Conservation (phyloP, 35 echinoderm and acorn worm species). For the Diadema setosum region DNA sequence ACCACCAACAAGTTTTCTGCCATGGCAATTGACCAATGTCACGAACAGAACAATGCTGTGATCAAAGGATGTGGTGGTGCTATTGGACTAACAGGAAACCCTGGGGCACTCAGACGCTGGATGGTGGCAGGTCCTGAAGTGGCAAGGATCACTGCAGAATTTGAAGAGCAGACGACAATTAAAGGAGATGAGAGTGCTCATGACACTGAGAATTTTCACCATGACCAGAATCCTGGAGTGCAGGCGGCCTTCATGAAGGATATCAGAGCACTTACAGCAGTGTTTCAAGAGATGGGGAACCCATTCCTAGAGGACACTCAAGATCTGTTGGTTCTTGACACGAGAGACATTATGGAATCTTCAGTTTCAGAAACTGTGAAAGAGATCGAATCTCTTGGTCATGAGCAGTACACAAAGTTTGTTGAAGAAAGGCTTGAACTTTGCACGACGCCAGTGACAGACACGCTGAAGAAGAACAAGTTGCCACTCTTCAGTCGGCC, state of each 20-base stretch:
- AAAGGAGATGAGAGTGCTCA: no score
- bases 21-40: slow-evolving; percentile 1
- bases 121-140: slow-evolving; percentile 22
- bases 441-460: slow-evolving; percentile 6
- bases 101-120: slow-evolving; percentile 23
- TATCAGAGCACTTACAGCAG: no score
- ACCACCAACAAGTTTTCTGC: not conserved
- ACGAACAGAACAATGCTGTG: slow-evolving; percentile 39
- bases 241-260: no score
- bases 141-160: not conserved
- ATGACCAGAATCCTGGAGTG: no score
- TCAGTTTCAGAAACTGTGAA: slow-evolving; percentile 5
- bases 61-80: slow-evolving; percentile 28
- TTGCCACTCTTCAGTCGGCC: slow-evolving; percentile 13
- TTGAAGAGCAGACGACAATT: not conserved
- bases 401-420: slow-evolving; percentile 34
- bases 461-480: slow-evolving; percentile 27
- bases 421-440: not conserved
- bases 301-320: no score
- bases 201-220: no score
- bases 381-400: not conserved
- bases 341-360: slow-evolving; percentile 8
- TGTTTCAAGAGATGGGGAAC: no score
- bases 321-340: slow-evolving; percentile 38
- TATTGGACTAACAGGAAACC: slow-evolving; percentile 49